These are phyloP conservation scores for Hippotragus niger DNA, from an alignment of 2,113 vertebrate species.

Conservation along the genomic window DNA sequence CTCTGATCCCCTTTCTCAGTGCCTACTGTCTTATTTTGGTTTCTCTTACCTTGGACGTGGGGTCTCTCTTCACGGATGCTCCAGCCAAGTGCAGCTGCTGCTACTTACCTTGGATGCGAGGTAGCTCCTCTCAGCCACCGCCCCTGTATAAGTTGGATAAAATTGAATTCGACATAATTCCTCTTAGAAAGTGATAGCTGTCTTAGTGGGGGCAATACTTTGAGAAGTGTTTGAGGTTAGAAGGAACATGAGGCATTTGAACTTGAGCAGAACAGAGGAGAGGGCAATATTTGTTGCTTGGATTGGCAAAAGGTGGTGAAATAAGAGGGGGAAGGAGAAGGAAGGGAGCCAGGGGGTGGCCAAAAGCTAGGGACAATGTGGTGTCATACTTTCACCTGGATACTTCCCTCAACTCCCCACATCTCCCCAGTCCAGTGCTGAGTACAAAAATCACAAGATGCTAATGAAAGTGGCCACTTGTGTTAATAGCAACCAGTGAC, in stretches of 20 bases:
- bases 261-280: neutral
- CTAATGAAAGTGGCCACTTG: neutral
- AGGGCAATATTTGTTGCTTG: neutral
- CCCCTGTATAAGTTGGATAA: neutral
- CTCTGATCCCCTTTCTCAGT: too few relatives aligned
- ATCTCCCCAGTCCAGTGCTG: neutral
- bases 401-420: accelerated
- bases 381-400: too few relatives aligned
- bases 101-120: too few relatives aligned
- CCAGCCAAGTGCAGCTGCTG: too few relatives aligned
- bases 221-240: neutral
- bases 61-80: too few relatives aligned
- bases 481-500: neutral
- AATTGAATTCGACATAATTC: neutral
- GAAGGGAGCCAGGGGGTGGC: neutral
- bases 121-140: accelerated
- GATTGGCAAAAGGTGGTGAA: neutral
- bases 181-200: neutral
- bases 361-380: accelerated
- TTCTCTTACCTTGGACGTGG: too few relatives aligned
- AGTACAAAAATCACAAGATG: neutral
- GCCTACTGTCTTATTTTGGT: too few relatives aligned
- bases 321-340: neutral
- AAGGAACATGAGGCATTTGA: neutral
- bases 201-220: neutral